A percentile compares a stretch with the other conserved stretches of the same genome.
Evolutionary conservation across 2,888 invertebrate species (phyloP).

Genomic region (Hirtodrosophila duncani): DNA sequence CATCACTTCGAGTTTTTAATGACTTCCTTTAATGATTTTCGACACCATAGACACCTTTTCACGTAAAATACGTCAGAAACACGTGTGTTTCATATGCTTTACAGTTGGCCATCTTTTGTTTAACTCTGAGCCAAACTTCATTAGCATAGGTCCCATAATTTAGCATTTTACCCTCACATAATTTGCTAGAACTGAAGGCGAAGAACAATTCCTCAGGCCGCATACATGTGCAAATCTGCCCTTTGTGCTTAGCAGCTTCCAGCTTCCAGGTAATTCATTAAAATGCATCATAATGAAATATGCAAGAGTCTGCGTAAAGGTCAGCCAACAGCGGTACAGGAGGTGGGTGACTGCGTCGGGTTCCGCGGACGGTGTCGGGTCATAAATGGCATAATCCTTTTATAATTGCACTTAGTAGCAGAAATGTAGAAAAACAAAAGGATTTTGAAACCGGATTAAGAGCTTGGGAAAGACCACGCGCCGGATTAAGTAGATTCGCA

Average conservation of each 20-base stretch:
- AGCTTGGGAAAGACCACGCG: slow-evolving; percentile 66
- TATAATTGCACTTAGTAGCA: slow-evolving; percentile 67
- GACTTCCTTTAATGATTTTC: too few relatives aligned
- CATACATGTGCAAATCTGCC: background rate
- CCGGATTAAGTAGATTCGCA: slow-evolving; percentile 66
- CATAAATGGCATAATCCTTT: slow-evolving; percentile 61
- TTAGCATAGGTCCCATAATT: slow-evolving; percentile 9
- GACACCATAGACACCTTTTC: slow-evolving; percentile 26
- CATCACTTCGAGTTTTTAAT: too few relatives aligned
- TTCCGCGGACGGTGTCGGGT: slow-evolving; percentile 8
- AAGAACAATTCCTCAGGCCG: too few relatives aligned
- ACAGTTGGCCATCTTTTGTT: background rate
- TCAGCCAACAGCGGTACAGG: background rate
- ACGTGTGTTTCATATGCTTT: slow-evolving; percentile 14
- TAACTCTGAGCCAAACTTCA: too few relatives aligned
- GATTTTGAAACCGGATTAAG: slow-evolving; percentile 58
- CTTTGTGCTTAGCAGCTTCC: slow-evolving; percentile 29
- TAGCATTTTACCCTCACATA: too few relatives aligned
- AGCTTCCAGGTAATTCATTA: slow-evolving; percentile 68
- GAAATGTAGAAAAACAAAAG: slow-evolving; percentile 56
- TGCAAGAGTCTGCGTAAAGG: slow-evolving; percentile 24
- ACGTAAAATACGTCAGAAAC: slow-evolving; percentile 28
- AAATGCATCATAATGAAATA: slow-evolving; percentile 46
- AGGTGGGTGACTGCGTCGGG: background rate
- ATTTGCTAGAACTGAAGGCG: too few relatives aligned